These are phyloP conservation scores for Thamnophis sirtalis DNA, from an alignment of 2,113 vertebrate genomes.

Conservation along the genomic window DNA sequence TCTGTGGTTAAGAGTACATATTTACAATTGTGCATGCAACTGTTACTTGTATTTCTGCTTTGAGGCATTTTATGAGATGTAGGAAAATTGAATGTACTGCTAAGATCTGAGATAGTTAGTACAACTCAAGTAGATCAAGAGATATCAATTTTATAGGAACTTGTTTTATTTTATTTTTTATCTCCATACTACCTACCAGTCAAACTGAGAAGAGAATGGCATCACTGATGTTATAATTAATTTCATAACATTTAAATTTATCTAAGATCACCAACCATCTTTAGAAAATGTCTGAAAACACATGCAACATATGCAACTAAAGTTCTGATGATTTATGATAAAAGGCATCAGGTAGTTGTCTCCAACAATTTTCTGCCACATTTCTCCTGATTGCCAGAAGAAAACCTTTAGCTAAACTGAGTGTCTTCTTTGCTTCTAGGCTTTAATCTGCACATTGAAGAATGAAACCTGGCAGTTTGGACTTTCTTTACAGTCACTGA, in stretches of 20 bases:
- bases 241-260: not conserved
- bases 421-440: conserved; percentile 35
- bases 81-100: not conserved
- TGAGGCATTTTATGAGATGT: not conserved
- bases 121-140: not conserved
- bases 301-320: not conserved
- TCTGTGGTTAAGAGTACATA: not conserved
- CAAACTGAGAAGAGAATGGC: not conserved
- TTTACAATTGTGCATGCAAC: not conserved
- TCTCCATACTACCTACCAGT: not conserved
- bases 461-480: conserved; percentile 22
- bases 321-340: not conserved
- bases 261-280: not conserved
- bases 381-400: conserved; percentile 33
- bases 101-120: not conserved
- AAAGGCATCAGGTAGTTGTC: conserved; percentile 29
- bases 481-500: conserved; percentile 14
- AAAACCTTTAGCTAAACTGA: conserved; percentile 17
- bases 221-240: not conserved
- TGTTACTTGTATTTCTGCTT: not conserved
- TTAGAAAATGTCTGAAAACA: not conserved
- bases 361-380: conserved; percentile 22
- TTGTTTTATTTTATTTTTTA: not conserved
- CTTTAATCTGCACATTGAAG: conserved; percentile 40
- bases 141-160: not conserved